Base-by-base conservation (phyloP, 2,113 vertebrate species). In the Maccullochella peelii region DNA sequence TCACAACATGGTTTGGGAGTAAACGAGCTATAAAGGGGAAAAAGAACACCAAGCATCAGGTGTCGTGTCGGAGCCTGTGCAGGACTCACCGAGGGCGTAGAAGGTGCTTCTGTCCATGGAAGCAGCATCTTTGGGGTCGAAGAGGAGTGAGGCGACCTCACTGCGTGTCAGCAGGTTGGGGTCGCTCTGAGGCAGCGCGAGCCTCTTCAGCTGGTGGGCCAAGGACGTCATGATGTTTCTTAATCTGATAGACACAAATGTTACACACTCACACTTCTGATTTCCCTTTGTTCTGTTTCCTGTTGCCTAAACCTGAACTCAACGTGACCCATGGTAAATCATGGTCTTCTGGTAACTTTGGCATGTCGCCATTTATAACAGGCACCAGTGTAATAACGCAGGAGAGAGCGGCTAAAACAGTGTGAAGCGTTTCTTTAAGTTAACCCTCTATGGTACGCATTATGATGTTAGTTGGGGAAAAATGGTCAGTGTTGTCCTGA, bases 101-200 rank as follows among this genome's bases (percentile, higher is more conserved):
- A 98, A 97, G 4, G 97, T 98, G 87, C 95, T 96, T 55, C 95
- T 92, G 94, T 99, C 98, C 77, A 98, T 95, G 3, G 76, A 63
- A 0, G 98, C 97, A 0, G 98, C 98, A 73, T 99, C 97, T 92
- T 94, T 97, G 49, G 96, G 95, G 38, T 96, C 95, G 73, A 99
- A 99, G 18, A 99, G 96, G 44, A 99, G 89, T 0, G 98, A 99
- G 0, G 95, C 95, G 0, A 89, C 95, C 49, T 96, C 95, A 50
- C 80, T 93, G 55, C 96, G 95, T 0, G 82, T 90, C 0, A 98
- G 83, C 23, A 99, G 95, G 71, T 94, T 95, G n/a, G 95, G 86
- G 6, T 98, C 97, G 47, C 42, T 97, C 73, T 99, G 97, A 36
- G 98, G 98, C 20, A 99, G 93, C 0, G 98, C 96, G 23, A 99